Evolutionary conservation across 2,888 invertebrate species (phyloP).

Genomic region (Tillus elongatus): DNA sequence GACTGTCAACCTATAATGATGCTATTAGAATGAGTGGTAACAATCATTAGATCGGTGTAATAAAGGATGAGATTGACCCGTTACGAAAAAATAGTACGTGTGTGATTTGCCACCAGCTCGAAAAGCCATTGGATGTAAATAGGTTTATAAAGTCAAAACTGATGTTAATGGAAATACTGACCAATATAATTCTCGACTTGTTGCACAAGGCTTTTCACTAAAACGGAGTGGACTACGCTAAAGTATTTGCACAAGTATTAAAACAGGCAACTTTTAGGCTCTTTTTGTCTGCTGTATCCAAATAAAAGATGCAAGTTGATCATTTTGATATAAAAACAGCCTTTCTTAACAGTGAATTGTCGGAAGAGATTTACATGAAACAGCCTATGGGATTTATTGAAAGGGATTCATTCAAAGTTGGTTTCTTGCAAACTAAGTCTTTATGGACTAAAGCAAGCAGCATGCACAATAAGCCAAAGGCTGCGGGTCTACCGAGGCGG

Average conservation of each 20-base stretch:
- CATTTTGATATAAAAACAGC: background rate
- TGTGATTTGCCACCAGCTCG: too few species aligned
- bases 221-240: slow-evolving; percentile 1
- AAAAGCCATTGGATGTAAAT: too few species aligned
- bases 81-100: too few species aligned
- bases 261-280: slow-evolving; percentile 2
- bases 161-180: background rate
- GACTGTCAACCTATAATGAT: too few species aligned
- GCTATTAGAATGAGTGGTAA: too few species aligned
- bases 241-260: background rate
- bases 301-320: background rate
- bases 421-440: background rate
- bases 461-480: too few species aligned
- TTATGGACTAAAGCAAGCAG: slow-evolving; percentile 2
- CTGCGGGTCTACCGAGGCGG: too few species aligned
- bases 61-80: too few species aligned
- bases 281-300: background rate
- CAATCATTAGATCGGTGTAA: too few species aligned
- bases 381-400: background rate
- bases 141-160: background rate
- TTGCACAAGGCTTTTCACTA: background rate
- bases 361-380: slow-evolving; percentile 1
- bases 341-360: background rate
- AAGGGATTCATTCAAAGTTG: too few species aligned
- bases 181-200: background rate